Evolutionary conservation across 2,888 invertebrate species (phyloP).

Genomic region (Ditula angustiorana): DNA sequence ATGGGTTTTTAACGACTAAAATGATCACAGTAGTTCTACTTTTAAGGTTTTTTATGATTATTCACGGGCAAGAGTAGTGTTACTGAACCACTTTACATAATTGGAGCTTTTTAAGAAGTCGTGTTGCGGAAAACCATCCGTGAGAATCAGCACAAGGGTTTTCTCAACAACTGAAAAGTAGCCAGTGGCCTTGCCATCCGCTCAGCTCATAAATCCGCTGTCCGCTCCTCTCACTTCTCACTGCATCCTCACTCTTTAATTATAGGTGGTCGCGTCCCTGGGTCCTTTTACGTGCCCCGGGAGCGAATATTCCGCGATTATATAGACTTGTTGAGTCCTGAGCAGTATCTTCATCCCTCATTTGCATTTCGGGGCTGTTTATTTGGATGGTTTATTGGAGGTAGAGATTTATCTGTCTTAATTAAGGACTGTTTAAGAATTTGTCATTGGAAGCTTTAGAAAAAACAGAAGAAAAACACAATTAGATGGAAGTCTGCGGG

Average conservation of each 20-base stretch:
- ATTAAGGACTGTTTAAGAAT: slow-evolving; percentile 22
- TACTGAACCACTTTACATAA: no score
- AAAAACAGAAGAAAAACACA: no score
- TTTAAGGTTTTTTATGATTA: no score
- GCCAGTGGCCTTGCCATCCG: background rate
- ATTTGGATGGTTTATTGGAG: slow-evolving; percentile 32
- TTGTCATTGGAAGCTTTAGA: background rate
- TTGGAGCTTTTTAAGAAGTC: no score
- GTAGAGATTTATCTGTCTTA: slow-evolving; percentile 28
- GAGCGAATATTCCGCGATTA: slow-evolving; percentile 23
- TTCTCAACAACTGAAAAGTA: no score
- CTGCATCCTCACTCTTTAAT: slow-evolving; percentile 20
- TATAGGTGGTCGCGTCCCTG: slow-evolving; percentile 31
- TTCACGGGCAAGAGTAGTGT: no score
- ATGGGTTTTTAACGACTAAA: no score
- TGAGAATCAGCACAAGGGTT: no score
- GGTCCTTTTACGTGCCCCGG: slow-evolving; percentile 25
- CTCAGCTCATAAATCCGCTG: background rate
- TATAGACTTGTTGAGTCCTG: slow-evolving; percentile 32
- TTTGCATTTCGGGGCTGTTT: slow-evolving; percentile 35
- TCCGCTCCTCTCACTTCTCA: background rate
- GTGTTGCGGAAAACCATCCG: no score
- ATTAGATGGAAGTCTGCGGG: background rate
- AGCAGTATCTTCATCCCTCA: slow-evolving; percentile 24
- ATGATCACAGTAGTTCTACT: no score